Conservation (phyloP, 2,797 vertebrate species). For the Pangasius djambal region DNA sequence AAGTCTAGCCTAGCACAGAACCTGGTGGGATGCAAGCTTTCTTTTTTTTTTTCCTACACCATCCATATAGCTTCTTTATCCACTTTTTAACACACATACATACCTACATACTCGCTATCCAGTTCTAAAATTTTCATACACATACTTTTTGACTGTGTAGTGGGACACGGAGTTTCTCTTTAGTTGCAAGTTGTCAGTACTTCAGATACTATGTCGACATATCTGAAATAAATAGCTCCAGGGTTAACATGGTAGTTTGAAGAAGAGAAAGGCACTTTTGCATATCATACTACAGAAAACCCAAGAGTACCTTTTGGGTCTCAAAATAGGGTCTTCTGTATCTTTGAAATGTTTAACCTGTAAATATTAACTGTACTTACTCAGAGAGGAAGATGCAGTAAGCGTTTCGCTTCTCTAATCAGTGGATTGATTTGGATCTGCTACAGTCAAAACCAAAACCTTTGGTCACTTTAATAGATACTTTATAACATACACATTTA, state of each 20-base stretch:
- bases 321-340: slow-evolving; percentile 27
- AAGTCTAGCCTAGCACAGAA: slow-evolving; percentile 9
- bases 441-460: slow-evolving; percentile 52
- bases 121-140: slow-evolving; percentile 9
- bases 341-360: slow-evolving; percentile 35
- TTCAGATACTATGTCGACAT: not conserved
- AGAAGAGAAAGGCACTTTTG: slow-evolving; percentile 55
- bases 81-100: slow-evolving; percentile 7
- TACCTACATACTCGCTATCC: slow-evolving; percentile 7
- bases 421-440: slow-evolving; percentile 33
- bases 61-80: not conserved
- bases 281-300: slow-evolving; percentile 39
- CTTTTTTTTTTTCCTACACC: accelerated
- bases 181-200: slow-evolving; percentile 2
- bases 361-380: slow-evolving; percentile 24
- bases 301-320: slow-evolving; percentile 32
- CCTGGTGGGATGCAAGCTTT: not conserved
- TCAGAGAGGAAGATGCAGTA: slow-evolving; percentile 24
- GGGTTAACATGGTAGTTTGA: slow-evolving; percentile 2
- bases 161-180: slow-evolving; percentile 6
- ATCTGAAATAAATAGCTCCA: slow-evolving; percentile 18
- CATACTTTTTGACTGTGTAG: not conserved
- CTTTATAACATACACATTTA: slow-evolving; percentile 44
- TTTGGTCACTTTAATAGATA: slow-evolving; percentile 60
- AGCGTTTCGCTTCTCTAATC: slow-evolving; percentile 17